Conservation (phyloP, 2,888 invertebrate species). For the Camptogramma bilineatum region DNA sequence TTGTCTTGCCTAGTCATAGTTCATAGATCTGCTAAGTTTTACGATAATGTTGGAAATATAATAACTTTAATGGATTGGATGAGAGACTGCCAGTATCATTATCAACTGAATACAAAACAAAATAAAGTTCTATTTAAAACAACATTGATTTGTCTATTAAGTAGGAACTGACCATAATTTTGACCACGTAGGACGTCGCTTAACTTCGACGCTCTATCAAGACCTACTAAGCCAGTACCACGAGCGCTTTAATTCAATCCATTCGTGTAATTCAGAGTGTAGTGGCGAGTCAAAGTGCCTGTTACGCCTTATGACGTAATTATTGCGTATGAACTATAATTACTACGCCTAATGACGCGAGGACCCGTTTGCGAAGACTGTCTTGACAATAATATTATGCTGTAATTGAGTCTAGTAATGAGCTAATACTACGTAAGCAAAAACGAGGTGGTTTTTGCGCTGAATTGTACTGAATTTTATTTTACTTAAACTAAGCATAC, state of each 20-base stretch:
- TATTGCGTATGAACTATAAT: slow-evolving; percentile 15
- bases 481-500: not conserved
- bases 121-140: too few species aligned
- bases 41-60: too few species aligned
- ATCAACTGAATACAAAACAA: too few species aligned
- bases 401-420: not conserved
- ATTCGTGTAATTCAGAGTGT: slow-evolving; percentile 7
- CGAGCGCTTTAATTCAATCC: not conserved
- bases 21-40: too few species aligned
- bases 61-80: too few species aligned
- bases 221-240: not conserved
- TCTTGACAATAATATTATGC: not conserved
- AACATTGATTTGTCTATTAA: too few species aligned
- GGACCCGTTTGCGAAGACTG: not conserved
- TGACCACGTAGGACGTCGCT: too few species aligned
- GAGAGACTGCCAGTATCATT: too few species aligned
- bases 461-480: not conserved
- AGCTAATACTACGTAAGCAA: not conserved
- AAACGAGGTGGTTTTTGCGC: not conserved
- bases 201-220: too few species aligned
- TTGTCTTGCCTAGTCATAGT: too few species aligned
- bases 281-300: slow-evolving; percentile 5
- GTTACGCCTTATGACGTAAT: slow-evolving; percentile 7
- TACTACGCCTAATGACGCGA: slow-evolving; percentile 9
- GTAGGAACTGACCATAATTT: too few species aligned